Conservation (phyloP, 2,888 invertebrate genomes). For the Drosophila longiperda region DNA sequence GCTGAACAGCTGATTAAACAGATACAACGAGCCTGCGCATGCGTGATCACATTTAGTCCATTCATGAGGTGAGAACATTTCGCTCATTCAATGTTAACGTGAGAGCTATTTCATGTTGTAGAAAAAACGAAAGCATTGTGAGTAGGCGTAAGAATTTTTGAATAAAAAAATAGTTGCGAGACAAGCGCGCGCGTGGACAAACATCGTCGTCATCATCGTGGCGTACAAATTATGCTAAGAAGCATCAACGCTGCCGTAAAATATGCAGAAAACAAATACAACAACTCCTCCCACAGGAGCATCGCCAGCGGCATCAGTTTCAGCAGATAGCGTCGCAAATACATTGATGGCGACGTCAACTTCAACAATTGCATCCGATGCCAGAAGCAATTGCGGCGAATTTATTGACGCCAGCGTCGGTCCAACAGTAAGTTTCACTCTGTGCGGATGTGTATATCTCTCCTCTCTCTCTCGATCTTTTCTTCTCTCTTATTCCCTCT, state of each 20-base stretch:
- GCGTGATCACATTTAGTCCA: conserved; percentile 1
- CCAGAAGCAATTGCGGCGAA: conserved; percentile 27
- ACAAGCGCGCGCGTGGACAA: conserved; percentile 54
- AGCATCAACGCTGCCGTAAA: conserved; percentile 62
- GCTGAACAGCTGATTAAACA: conserved; percentile 4
- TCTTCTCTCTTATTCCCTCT: neutral
- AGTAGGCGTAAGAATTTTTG: conserved; percentile 38
- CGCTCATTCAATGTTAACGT: conserved; percentile 19
- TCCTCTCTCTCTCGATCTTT: neutral
- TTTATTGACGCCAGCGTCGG: conserved; percentile 32
- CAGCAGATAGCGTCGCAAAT: conserved; percentile 38
- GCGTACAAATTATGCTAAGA: conserved; percentile 73
- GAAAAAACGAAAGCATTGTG: conserved; percentile 35
- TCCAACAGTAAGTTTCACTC: conserved; percentile 43
- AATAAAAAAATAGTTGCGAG: conserved; percentile 46
- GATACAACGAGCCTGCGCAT: conserved; percentile 11
- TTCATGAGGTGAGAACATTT: conserved; percentile 4
- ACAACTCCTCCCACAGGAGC: conserved; percentile 30
- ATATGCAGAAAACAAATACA: conserved; percentile 51
- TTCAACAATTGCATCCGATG: conserved; percentile 20
- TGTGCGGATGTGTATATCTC: conserved; percentile 3
- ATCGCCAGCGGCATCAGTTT: conserved; percentile 9
- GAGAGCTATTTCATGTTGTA: conserved; percentile 16
- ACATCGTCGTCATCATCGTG: conserved; percentile 56
- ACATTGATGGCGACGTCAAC: conserved; percentile 15